Conservation (phyloP, 2,113 vertebrate species). For the Dasyornis broadbenti region DNA sequence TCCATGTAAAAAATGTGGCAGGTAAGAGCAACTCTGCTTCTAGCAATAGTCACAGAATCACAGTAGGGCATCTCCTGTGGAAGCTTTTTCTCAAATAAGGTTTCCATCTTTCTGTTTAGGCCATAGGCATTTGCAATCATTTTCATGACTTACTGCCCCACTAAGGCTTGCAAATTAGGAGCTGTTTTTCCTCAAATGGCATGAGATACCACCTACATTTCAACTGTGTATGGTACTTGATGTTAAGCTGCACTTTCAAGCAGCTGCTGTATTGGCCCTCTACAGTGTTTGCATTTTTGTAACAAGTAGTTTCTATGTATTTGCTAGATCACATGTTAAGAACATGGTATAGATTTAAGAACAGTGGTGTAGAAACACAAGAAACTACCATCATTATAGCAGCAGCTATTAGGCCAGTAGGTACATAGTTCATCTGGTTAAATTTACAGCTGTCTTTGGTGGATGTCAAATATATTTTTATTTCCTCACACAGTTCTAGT, state of each 20-base stretch:
- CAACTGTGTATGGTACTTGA: not conserved
- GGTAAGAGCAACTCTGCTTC: constrained; percentile 69
- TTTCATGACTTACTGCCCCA: not conserved
- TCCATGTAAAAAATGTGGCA: constrained; percentile 99
- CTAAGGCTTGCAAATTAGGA: not conserved
- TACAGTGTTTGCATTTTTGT: not conserved
- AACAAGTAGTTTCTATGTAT: not conserved
- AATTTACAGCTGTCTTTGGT: not conserved
- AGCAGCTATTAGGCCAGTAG: not conserved
- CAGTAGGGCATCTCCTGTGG: not conserved
- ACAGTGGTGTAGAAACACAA: not conserved
- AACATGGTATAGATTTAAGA: not conserved
- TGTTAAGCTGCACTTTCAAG: not conserved
- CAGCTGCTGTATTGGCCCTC: not conserved
- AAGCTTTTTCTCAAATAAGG: not conserved
- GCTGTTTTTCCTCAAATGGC: not conserved
- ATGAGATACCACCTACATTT: not conserved
- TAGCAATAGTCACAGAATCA: not conserved
- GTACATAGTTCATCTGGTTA: not conserved
- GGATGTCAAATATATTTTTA: not conserved
- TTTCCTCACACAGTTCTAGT: not conserved
- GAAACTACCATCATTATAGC: accelerated
- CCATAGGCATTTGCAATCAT: not conserved
- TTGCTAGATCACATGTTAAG: not conserved
- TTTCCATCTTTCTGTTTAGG: not conserved